Base-by-base conservation (phyloP, 2,888 invertebrate genomes). In the Strigamia maritima region DNA sequence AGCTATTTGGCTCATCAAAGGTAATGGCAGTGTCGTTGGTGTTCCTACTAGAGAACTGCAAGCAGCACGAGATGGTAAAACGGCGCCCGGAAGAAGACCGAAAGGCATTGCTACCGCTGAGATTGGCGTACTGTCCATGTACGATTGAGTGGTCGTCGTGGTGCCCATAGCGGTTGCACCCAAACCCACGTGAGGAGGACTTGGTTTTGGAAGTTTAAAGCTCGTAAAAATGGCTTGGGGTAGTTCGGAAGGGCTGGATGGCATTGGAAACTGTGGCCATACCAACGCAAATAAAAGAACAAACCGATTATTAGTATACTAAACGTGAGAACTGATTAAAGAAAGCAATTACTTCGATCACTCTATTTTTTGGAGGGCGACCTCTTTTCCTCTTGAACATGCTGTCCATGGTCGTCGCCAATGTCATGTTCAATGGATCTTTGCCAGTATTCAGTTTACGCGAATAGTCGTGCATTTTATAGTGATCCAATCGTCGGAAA, bases 321-420 rank as follows among this genome's bases (percentile, higher is more conserved):
- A 31, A 8, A 74, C 14, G n/a, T 70, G 26, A 49, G 4, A 70
- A 26, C 8, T 12, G 26, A 70, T 14, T 0, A n/a, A n/a, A n/a
- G 14, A 54, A 24, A 24, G 24, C 70, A 79, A 83, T 81, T 81
- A 87, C 87, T 89, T 95, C 95, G 60, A 95, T 94, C 16, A 95
- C 92, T 0, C 95, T 90, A 86, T 97, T 97, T 88, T 98, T 98
- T 16, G 97, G 97, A n/a, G 98, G 98, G 81, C 98, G 89, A 74
- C 98, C 97, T 38, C 97, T 90, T 84, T 97, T 95, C 80, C 96
- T 90, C 85, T 94, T 92, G 85, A 95, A 95, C 91, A 96, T 94
- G 78, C 94, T 94, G 86, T 96, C 95, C 82, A 95, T 90, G 44
- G 93, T 92, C 81, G 92, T 93, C 6, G 91, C 90, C 38, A 90